These are phyloP conservation scores for Hydropotes inermis DNA, from an alignment of 2,113 vertebrate species.

Conservation along the genomic window DNA sequence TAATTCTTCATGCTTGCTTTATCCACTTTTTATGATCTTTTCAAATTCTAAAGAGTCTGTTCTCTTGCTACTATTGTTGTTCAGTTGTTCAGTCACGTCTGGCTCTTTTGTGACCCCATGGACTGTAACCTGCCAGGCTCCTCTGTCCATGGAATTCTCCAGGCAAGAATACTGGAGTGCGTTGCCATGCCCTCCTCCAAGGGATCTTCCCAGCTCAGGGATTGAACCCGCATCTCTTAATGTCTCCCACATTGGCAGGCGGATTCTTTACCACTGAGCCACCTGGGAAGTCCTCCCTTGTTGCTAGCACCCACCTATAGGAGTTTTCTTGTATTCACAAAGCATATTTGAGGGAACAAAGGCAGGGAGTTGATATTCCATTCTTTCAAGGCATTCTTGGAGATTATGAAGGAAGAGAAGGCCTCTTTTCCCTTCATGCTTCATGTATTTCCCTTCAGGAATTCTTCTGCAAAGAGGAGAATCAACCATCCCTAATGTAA, in stretches of 20 bases:
- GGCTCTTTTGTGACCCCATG: background rate
- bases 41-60: background rate
- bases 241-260: background rate
- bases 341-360: background rate
- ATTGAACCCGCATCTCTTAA: background rate
- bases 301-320: background rate
- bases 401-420: background rate
- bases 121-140: background rate
- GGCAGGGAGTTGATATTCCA: too few species aligned
- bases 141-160: background rate
- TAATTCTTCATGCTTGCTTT: background rate
- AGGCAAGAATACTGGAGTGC: background rate
- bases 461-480: background rate
- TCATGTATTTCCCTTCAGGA: background rate
- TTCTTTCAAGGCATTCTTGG: background rate
- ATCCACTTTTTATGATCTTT: background rate
- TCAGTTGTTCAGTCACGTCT: fast-evolving
- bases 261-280: background rate
- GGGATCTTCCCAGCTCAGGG: background rate
- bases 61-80: background rate
- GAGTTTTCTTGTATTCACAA: background rate
- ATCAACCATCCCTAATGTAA: fast-evolving
- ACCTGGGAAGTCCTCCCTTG: background rate
- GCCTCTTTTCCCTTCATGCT: background rate
- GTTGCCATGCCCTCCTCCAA: background rate